Base-by-base conservation (phyloP, 1,140 invertebrate species). In the Drosophila leontia region DNA sequence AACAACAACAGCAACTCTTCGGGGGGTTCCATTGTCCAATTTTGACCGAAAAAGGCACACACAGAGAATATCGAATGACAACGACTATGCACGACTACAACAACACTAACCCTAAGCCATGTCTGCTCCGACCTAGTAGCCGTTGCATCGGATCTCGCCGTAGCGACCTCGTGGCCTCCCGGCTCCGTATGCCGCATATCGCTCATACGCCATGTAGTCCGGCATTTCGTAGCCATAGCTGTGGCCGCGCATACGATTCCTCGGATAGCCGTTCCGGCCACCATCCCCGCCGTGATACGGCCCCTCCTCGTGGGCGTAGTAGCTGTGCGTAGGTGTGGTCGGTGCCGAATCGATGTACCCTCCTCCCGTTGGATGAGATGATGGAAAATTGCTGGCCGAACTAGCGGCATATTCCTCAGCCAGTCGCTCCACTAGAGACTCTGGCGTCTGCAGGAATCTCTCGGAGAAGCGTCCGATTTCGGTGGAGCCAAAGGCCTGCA, bases 401-500 rank as follows among this genome's bases (percentile, higher is more conserved):
- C 61, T 70, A 13, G 35, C 59, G 19, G 74, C 74, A 42, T 79
- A 85, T 13, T 90, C 85, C 61, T 90, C 85, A n/a, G 68, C 75
- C 48, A 84, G 32, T 2, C 85, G 81, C 44, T 90, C 85, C 7
- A 90, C 78, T 8, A 90, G 32, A 41, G 77, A 81, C 44, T 91
- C 90, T 1, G 90, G 69, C 23, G 83, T 86, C 39, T 91, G 79
- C 48, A 91, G 67, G 64, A 95, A 95, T 12, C 94, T 94, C 71
- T 94, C 94, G 7, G 94, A 94, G 77, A 96, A 96, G 60, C 95
- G 94, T 29, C 96, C 96, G 59, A 96, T 96, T 91, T 96, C 96
- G 29, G 96, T 96, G 2, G 96, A 96, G 15, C 96, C 96, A 81
- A 96, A 96, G 0, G 96, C 96, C 88, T 96, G 96, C 75, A 96